Conservation (phyloP, 2,797 vertebrate genomes). For the Sebastes itinus region DNA sequence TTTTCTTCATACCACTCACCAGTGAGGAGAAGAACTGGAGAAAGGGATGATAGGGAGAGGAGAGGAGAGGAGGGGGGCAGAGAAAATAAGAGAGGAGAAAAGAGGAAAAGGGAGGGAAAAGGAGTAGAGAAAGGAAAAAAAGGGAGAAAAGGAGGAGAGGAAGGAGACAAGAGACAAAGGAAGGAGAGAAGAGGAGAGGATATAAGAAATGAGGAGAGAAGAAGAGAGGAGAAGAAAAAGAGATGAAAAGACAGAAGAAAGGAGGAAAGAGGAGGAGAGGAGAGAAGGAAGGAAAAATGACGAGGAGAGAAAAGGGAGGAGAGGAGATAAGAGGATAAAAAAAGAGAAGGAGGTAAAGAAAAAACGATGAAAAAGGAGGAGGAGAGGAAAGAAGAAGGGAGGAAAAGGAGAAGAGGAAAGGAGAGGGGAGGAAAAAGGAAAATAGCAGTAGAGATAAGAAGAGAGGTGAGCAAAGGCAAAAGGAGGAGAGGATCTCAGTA, state of each 20-base stretch:
- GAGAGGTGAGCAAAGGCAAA: not conserved
- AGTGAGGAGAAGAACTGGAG: not conserved
- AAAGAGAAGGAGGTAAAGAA: too few relatives aligned
- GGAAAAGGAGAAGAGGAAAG: not conserved
- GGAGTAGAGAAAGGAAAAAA: too few relatives aligned
- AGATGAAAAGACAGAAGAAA: not conserved
- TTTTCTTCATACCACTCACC: not conserved
- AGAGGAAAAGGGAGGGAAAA: not conserved
- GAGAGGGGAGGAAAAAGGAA: not conserved
- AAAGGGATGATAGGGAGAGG: not conserved
- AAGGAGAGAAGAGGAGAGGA: not conserved
- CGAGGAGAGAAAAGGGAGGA: not conserved
- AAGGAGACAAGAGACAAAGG: not conserved
- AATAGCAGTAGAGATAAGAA: not conserved
- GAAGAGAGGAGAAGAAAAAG: not conserved
- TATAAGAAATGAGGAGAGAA: not conserved
- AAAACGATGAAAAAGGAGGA: rapidly evolving
- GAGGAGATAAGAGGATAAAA: not conserved
- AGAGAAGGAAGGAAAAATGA: not conserved
- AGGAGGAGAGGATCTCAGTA: conserved; percentile 43
- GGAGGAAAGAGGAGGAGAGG: not conserved
- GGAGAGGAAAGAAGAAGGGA: not conserved
- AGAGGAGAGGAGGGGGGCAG: not conserved
- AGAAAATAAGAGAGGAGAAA: not conserved
- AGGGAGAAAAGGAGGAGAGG: not conserved